phyloP scores from a whole-genome alignment of 53 echinoderm and acorn worm genomes.

The Arbacia lixula region DNA sequence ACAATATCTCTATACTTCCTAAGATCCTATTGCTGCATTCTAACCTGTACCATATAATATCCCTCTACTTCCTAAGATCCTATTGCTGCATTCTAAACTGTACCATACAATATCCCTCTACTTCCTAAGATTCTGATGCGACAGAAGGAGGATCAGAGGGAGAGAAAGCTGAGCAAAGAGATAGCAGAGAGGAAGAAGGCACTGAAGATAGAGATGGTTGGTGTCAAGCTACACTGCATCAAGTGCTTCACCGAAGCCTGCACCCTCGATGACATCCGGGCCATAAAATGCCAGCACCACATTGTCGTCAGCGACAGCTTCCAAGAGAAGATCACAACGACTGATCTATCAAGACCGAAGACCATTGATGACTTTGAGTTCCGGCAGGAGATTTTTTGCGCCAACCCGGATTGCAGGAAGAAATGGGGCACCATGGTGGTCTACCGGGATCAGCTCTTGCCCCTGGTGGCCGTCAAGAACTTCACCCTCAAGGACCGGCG shows the following conservation, averaged over 20 bases:
- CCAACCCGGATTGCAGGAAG: constrained; percentile 54
- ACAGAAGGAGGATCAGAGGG: constrained; percentile 41
- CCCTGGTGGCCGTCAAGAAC: constrained; percentile 61
- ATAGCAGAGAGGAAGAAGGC: background rate
- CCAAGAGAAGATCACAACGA: background rate
- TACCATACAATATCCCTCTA: too few species aligned
- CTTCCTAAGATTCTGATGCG: background rate
- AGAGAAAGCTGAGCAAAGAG: background rate
- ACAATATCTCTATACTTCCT: too few species aligned
- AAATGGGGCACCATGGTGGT: constrained; percentile 76
- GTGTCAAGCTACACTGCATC: constrained; percentile 57
- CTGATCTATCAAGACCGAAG: background rate
- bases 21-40: too few species aligned
- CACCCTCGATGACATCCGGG: constrained; percentile 61
- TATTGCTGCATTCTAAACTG: too few species aligned
- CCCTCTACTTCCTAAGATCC: too few species aligned
- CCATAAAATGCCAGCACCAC: constrained; percentile 70
- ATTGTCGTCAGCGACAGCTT: constrained; percentile 56
- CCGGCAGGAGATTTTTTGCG: constrained; percentile 53
- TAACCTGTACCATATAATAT: too few species aligned
- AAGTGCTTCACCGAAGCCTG: constrained; percentile 67
- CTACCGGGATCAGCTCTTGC: constrained; percentile 54
- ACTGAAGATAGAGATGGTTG: constrained; percentile 1
- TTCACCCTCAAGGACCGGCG: constrained; percentile 62
- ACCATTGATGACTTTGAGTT: constrained; percentile 44